phyloP scores from a whole-genome alignment of 2,797 vertebrate genomes.

The Cottoperca gobio region DNA sequence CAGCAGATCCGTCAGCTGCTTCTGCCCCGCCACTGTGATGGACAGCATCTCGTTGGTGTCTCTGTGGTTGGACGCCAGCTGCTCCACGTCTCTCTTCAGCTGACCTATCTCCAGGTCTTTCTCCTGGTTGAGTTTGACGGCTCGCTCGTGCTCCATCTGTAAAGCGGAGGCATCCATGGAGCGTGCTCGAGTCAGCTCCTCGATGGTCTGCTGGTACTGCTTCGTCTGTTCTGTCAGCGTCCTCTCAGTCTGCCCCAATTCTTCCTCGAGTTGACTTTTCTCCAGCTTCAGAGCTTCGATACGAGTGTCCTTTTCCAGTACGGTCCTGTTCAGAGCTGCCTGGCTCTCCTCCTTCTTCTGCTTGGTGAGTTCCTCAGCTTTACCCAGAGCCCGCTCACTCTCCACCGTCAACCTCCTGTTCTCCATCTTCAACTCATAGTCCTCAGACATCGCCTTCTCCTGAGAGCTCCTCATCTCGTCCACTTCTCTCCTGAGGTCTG shows the following conservation, averaged over 20 bases:
- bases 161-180: slow-evolving; percentile 87
- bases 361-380: slow-evolving; percentile 79
- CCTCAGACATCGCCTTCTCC: slow-evolving; percentile 84
- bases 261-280: slow-evolving; percentile 87
- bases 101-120: slow-evolving; percentile 90
- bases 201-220: slow-evolving; percentile 89
- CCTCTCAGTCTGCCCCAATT: slow-evolving; percentile 85
- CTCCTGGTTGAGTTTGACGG: slow-evolving; percentile 89
- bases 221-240: slow-evolving; percentile 84
- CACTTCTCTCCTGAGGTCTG: slow-evolving; percentile 83
- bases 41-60: slow-evolving; percentile 93
- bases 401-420: slow-evolving; percentile 85
- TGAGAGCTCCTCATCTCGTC: slow-evolving; percentile 82
- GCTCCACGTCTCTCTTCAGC: slow-evolving; percentile 87
- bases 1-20: slow-evolving; percentile 91
- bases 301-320: slow-evolving; percentile 88
- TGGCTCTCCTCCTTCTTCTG: slow-evolving; percentile 87
- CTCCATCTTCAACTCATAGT: slow-evolving; percentile 89
- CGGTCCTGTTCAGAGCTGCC: slow-evolving; percentile 78
- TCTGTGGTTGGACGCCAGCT: slow-evolving; percentile 86
- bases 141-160: slow-evolving; percentile 88
- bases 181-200: slow-evolving; percentile 85
- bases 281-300: slow-evolving; percentile 90
- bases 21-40: slow-evolving; percentile 91
- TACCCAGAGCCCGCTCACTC: slow-evolving; percentile 37